Conservation (phyloP, 2,113 vertebrate genomes). For the Mus musculus region DNA sequence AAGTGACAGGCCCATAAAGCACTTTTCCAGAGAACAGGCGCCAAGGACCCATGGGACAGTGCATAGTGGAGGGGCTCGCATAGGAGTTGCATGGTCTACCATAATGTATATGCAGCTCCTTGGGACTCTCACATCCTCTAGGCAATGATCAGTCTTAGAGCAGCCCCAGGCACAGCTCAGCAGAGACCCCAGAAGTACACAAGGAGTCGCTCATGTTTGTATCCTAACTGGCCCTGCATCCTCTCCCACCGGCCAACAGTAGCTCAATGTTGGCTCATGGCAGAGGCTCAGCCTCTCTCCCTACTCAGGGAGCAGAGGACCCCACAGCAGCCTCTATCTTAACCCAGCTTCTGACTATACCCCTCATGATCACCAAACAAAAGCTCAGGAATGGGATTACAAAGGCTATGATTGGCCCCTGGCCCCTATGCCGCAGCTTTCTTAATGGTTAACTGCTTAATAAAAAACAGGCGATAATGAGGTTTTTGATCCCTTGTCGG, state of each 20-base stretch:
- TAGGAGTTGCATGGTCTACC: too few species aligned
- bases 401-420: neutral
- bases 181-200: neutral
- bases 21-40: neutral
- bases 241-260: neutral
- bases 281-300: neutral
- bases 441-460: constrained; percentile 22
- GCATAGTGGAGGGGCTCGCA: neutral
- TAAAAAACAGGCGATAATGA: neutral
- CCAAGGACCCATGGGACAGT: accelerated
- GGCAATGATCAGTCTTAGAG: neutral
- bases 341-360: accelerated
- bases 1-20: neutral
- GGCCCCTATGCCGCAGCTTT: neutral
- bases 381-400: neutral
- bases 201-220: neutral
- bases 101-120: neutral
- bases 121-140: neutral
- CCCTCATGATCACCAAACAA: neutral
- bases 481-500: constrained; percentile 69
- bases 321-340: neutral
- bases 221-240: neutral
- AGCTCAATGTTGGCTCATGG: neutral
- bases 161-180: neutral
- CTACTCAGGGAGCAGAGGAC: neutral